Evolutionary conservation across 1,140 invertebrate species (phyloP).

Genomic region (Acromyrmex charruanus): DNA sequence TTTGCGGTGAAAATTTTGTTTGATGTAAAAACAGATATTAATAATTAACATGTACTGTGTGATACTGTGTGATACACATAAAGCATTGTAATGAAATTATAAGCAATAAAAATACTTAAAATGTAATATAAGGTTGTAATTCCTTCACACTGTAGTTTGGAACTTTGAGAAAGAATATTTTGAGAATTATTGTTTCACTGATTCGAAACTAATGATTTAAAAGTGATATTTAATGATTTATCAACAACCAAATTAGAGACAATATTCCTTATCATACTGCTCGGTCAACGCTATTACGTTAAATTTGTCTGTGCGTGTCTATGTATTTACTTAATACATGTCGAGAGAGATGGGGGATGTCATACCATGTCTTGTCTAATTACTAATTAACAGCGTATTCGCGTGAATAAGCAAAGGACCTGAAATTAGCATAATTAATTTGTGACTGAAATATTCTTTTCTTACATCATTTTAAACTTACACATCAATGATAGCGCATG

Average conservation of each 20-base stretch:
- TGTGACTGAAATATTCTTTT: not conserved
- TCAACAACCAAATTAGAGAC: slow-evolving; percentile 5
- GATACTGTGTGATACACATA: not conserved
- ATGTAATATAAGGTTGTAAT: not conserved
- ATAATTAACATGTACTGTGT: not conserved
- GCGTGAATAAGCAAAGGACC: slow-evolving; percentile 26
- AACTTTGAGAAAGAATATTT: not conserved
- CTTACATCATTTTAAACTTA: not conserved
- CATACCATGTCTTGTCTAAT: slow-evolving; percentile 43
- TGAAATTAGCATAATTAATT: slow-evolving; percentile 49
- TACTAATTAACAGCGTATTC: slow-evolving; percentile 54
- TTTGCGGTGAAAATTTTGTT: not conserved
- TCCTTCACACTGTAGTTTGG: not conserved
- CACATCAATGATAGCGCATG: not conserved
- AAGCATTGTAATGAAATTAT: not conserved
- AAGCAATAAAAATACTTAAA: not conserved
- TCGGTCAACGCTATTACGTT: slow-evolving; percentile 16
- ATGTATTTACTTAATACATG: slow-evolving; percentile 41
- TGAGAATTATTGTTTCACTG: not conserved
- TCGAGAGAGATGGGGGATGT: slow-evolving; percentile 8
- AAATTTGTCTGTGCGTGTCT: slow-evolving; percentile 42
- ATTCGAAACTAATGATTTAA: slow-evolving; percentile 1
- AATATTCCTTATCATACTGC: slow-evolving; percentile 29
- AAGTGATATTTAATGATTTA: slow-evolving; percentile 19
- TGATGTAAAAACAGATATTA: not conserved